phyloP scores from a whole-genome alignment of 2,888 invertebrate genomes.

The Dasypolia templi region DNA sequence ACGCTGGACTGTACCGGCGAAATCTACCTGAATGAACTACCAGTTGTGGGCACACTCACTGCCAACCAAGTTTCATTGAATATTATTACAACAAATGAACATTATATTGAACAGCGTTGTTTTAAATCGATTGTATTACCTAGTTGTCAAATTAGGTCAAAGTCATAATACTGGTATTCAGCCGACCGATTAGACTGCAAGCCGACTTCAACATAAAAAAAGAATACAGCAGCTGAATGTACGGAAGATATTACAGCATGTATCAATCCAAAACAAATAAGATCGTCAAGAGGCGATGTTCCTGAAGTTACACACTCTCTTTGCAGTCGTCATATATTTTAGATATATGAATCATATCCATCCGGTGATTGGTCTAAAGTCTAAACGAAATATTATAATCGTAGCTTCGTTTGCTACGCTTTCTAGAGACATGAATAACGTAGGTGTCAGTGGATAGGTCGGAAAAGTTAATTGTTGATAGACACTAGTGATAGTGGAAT shows the following conservation, averaged over 20 bases:
- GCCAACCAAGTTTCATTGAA: slow-evolving; percentile 32
- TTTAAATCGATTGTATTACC: background rate
- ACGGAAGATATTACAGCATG: background rate
- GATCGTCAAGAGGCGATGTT: background rate
- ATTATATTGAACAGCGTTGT: slow-evolving; percentile 26
- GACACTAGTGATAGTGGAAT: slow-evolving; percentile 9
- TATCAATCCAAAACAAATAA: slow-evolving; percentile 18
- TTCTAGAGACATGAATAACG: slow-evolving; percentile 41
- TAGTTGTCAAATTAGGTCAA: background rate
- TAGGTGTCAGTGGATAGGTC: slow-evolving; percentile 34
- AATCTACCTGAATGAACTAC: slow-evolving; percentile 66
- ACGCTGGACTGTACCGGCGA: slow-evolving; percentile 50
- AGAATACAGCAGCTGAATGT: background rate
- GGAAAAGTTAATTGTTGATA: background rate
- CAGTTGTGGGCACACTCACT: slow-evolving; percentile 34
- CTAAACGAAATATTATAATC: slow-evolving; percentile 42
- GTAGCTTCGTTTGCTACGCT: slow-evolving; percentile 29
- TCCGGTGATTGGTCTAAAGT: slow-evolving; percentile 37
- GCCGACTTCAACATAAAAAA: background rate
- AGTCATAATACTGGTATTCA: background rate
- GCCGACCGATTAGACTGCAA: background rate
- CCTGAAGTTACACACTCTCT: slow-evolving; percentile 4
- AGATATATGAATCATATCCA: slow-evolving; percentile 38
- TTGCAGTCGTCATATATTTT: slow-evolving; percentile 30
- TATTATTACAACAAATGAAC: slow-evolving; percentile 34